These are phyloP conservation scores for Alca torda DNA, from an alignment of 2,797 vertebrate species.

Conservation along the genomic window DNA sequence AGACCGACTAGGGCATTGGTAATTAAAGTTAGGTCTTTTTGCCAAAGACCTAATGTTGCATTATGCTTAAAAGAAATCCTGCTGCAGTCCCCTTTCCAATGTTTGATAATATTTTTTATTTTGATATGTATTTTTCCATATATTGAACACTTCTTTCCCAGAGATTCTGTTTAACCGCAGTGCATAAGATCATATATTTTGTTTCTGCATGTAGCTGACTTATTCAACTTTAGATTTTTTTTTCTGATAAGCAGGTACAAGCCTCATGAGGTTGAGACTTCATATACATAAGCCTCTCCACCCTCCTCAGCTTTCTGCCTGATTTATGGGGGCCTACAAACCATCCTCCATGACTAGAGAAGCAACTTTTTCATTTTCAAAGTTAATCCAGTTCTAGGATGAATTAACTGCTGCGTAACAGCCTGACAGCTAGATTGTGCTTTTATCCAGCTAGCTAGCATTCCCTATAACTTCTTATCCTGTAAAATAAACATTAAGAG, in stretches of 20 bases:
- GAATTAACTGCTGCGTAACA: constrained; percentile 57
- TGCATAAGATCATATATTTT: constrained; percentile 54
- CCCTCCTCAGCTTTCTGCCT: constrained; percentile 54
- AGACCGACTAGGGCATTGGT: not conserved
- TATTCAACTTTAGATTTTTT: constrained; percentile 37
- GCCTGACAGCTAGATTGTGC: constrained; percentile 29
- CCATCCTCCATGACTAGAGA: constrained; percentile 51
- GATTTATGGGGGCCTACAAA: constrained; percentile 66
- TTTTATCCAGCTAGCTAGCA: constrained; percentile 42
- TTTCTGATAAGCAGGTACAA: constrained; percentile 60
- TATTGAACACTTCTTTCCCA: constrained; percentile 1
- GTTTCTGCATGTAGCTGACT: constrained; percentile 45
- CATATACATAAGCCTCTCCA: constrained; percentile 62
- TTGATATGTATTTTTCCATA: not conserved
- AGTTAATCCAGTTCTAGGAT: constrained; percentile 61
- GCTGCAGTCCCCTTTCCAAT: not conserved
- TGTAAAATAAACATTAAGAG: constrained; percentile 63
- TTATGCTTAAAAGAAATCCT: constrained; percentile 38
- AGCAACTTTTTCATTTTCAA: constrained; percentile 64
- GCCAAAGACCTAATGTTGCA: not conserved
- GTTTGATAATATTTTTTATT: constrained; percentile 43
- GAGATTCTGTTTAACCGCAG: constrained; percentile 37
- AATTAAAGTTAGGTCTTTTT: constrained; percentile 55
- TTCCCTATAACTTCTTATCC: constrained; percentile 35
- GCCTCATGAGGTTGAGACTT: constrained; percentile 47